A percentile compares a stretch with the other conserved stretches of the same genome.
phyloP scores from a whole-genome alignment of 2,888 invertebrate genomes.

The Thymelicus sylvestris region DNA sequence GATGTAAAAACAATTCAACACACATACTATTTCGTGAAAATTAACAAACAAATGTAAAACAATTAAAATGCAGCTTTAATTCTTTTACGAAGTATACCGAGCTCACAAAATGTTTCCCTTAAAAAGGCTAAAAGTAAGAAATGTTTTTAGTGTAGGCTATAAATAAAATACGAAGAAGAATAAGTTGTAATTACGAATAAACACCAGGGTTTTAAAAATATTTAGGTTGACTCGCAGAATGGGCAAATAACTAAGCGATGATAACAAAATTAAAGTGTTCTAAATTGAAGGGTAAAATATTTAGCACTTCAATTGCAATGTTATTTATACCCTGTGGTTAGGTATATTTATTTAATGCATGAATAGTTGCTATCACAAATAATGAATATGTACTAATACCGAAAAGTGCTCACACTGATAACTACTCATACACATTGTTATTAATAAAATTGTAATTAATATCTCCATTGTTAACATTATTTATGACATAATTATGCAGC shows the following conservation, averaged over 20 bases:
- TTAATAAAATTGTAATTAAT: too few relatives aligned
- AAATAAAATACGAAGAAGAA: conserved; percentile 5
- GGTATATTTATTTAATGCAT: too few relatives aligned
- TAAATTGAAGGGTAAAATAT: background rate
- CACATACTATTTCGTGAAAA: conserved; percentile 22
- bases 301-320: too few relatives aligned
- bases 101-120: conserved; percentile 24
- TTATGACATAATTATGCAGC: too few relatives aligned
- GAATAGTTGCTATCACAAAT: too few relatives aligned
- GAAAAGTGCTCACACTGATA: too few relatives aligned
- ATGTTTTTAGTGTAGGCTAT: conserved; percentile 12
- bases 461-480: too few relatives aligned
- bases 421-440: too few relatives aligned
- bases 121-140: conserved; percentile 20
- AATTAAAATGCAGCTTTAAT: conserved; percentile 31
- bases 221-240: background rate
- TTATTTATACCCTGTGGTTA: too few relatives aligned
- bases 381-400: too few relatives aligned
- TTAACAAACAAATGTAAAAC: conserved; percentile 29
- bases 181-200: background rate
- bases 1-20: conserved; percentile 24
- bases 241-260: background rate
- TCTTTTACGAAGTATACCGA: background rate
- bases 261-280: background rate
- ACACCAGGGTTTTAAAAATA: background rate